Evolutionary conservation across 2,113 vertebrate species (phyloP), one percentile per base, ranked within the genome.

Genomic region (Malaclemys terrapin): DNA sequence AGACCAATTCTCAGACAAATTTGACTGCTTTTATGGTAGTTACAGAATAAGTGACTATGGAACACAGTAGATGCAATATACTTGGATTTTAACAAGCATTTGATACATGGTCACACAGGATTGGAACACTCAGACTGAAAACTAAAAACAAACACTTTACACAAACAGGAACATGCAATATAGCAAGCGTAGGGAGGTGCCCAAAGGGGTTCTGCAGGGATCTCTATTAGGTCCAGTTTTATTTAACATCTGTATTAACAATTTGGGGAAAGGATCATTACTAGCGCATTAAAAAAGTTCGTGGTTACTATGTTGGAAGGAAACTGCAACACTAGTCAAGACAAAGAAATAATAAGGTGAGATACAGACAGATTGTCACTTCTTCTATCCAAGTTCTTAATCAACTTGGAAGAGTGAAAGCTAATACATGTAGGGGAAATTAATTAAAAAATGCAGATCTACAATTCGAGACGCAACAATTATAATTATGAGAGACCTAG

Each of bases 211-310:
- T 83, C 79, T 95, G 65, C 50, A 95, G 91, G 59, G 80, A 97
- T 65, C 50, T 11, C 4, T 3, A 35, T 82, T 65, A 94, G 85
- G 96, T 91, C 84, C 94, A 95, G 56, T 86, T 92, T 86, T 91
- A 97, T 96, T 97, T 97, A 90, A 91, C 90, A 88, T 84, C 87
- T 42, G n/a, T 42, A 42, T 75, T 38, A 72, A 72, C 4, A 19
- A 38, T 42, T 22, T 91, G 78, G 95, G 86, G 81, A 91, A 87
- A 96, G 91, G 89, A 88, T 92, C 81, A 88, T 94, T 94, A 97
- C 80, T 29, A 96, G 85, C 16, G 45, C 75, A 86, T 89, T 96
- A 91, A 92, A 91, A 65, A 92, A 95, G 78, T 81, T 1, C 82
- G 53, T 86, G 76, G 89, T 94, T 76, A 42, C 93, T 94, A 53